phyloP scores from a whole-genome alignment of 2,797 vertebrate genomes.

The Anniella stebbinsi region DNA sequence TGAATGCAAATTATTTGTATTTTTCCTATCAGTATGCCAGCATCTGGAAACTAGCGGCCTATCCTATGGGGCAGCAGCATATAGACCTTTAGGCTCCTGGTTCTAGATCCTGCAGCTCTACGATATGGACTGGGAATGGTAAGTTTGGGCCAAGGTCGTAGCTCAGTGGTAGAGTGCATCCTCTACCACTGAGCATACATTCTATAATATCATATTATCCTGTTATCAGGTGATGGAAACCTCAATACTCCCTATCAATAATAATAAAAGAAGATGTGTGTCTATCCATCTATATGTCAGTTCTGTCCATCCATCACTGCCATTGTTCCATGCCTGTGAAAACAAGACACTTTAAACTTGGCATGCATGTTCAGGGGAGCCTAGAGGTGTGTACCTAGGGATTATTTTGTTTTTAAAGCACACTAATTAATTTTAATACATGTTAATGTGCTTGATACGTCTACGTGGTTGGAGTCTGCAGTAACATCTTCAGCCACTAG shows the following conservation, averaged over 20 bases:
- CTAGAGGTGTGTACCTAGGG: too few relatives aligned
- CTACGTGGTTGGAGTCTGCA: too few relatives aligned
- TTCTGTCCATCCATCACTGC: too few relatives aligned
- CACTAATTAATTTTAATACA: too few relatives aligned
- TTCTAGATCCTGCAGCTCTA: background rate
- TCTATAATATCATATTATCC: background rate
- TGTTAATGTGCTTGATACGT: too few relatives aligned
- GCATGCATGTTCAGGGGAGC: too few relatives aligned
- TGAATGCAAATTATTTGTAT: background rate
- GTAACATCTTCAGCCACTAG: too few relatives aligned
- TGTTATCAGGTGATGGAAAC: background rate
- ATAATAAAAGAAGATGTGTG: too few relatives aligned
- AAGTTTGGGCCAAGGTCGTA: background rate
- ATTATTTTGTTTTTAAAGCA: too few relatives aligned
- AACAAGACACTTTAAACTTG: too few relatives aligned
- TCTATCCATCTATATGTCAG: too few relatives aligned
- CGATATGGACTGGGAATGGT: background rate
- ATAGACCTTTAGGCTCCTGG: background rate
- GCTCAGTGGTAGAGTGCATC: background rate
- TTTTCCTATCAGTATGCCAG: background rate
- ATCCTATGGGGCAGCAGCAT: background rate
- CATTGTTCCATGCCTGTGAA: too few relatives aligned
- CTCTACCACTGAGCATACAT: background rate
- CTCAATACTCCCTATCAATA: background rate
- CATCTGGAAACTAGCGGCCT: background rate